Conservation (phyloP, 2,888 invertebrate genomes). For the Xiphydria camelus region DNA sequence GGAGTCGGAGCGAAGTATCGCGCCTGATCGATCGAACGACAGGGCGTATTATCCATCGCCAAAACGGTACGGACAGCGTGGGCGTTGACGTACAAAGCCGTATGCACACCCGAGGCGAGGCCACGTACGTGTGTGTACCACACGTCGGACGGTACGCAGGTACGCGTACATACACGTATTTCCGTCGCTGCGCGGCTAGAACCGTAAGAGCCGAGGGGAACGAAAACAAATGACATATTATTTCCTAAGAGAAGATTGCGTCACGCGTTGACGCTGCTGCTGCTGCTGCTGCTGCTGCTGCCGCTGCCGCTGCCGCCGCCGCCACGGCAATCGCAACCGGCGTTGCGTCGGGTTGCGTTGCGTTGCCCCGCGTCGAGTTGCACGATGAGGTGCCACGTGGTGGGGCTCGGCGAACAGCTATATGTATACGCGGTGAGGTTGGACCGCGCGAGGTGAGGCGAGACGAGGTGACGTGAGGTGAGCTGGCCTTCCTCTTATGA, state of each 20-base stretch:
- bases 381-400: neutral
- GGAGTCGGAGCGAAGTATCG: too few species aligned
- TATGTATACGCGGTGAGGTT: neutral
- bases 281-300: neutral
- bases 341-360: neutral
- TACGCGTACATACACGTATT: too few species aligned
- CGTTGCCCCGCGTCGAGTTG: constrained; percentile 7
- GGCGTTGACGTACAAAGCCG: too few species aligned
- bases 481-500: constrained; percentile 22
- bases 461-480: neutral
- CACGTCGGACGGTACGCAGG: too few species aligned
- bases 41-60: too few species aligned
- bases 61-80: too few species aligned
- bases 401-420: neutral
- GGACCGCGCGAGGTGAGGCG: neutral
- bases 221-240: constrained; percentile 12
- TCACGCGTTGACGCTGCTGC: constrained; percentile 12
- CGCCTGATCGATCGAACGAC: too few species aligned
- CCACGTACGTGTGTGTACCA: too few species aligned
- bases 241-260: constrained; percentile 20
- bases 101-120: too few species aligned
- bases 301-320: too few species aligned
- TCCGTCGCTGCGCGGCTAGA: neutral
- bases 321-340: neutral
- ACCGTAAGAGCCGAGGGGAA: neutral